Conservation (phyloP, 2,888 invertebrate species). For the Apocheima hispidaria region DNA sequence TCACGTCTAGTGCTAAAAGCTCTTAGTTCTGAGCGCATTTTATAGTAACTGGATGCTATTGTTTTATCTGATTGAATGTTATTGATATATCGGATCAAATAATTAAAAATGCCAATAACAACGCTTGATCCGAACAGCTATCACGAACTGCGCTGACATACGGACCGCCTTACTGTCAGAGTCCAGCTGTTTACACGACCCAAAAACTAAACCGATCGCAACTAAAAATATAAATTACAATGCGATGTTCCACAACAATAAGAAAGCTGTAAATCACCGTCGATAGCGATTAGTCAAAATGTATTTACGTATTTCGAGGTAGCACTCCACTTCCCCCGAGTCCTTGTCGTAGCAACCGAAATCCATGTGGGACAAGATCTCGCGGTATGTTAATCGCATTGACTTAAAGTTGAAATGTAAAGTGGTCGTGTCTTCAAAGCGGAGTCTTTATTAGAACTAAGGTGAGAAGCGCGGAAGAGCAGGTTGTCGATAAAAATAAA, state of each 20-base stretch:
- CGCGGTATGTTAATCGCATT: slow-evolving; percentile 67
- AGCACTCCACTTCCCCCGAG: slow-evolving; percentile 89
- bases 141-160: slow-evolving; percentile 76
- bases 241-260: slow-evolving; percentile 77
- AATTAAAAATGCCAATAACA: slow-evolving; percentile 64
- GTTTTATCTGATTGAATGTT: slow-evolving; percentile 43
- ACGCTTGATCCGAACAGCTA: slow-evolving; percentile 70
- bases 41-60: slow-evolving; percentile 47
- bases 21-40: slow-evolving; percentile 75
- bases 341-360: slow-evolving; percentile 88
- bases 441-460: slow-evolving; percentile 78
- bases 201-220: slow-evolving; percentile 80
- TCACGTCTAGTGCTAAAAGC: slow-evolving; percentile 75
- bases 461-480: slow-evolving; percentile 68
- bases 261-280: slow-evolving; percentile 71
- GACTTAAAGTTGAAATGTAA: slow-evolving; percentile 57
- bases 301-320: slow-evolving; percentile 89
- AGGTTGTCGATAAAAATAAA: slow-evolving; percentile 75
- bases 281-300: slow-evolving; percentile 73
- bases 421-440: slow-evolving; percentile 75
- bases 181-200: slow-evolving; percentile 82
- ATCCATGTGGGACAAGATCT: slow-evolving; percentile 80
- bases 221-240: slow-evolving; percentile 86
- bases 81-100: slow-evolving; percentile 51
- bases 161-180: slow-evolving; percentile 75